Evolutionary conservation across 2,888 invertebrate genomes (phyloP).

Genomic region (Itoplectis maculator): DNA sequence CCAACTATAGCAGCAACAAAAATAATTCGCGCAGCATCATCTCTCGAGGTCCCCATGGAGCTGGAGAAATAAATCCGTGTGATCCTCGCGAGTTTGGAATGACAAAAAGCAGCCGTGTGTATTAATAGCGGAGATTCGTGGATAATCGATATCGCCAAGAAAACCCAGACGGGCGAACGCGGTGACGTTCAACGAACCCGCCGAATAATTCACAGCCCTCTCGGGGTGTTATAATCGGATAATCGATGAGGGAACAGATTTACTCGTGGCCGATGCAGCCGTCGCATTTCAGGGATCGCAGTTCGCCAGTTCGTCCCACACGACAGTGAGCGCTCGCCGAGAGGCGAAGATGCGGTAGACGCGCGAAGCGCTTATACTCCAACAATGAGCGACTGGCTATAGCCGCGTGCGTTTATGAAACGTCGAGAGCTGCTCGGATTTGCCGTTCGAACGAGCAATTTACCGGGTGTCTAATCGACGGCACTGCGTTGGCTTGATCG

Average conservation of each 20-base stretch:
- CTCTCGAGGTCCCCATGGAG: too few species aligned
- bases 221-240: conserved; percentile 26
- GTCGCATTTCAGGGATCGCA: not conserved
- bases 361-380: not conserved
- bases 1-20: too few species aligned
- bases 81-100: too few species aligned
- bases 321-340: not conserved
- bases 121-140: not conserved
- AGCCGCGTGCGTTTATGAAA: too few species aligned
- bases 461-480: too few species aligned
- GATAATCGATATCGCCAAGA: conserved; percentile 18
- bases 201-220: conserved; percentile 42
- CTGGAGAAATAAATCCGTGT: too few species aligned
- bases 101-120: not conserved
- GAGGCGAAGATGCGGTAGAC: not conserved
- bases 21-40: too few species aligned
- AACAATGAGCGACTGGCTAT: too few species aligned
- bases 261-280: not conserved
- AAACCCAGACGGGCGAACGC: conserved; percentile 25
- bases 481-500: too few species aligned
- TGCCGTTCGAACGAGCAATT: too few species aligned
- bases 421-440: too few species aligned
- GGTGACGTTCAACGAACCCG: conserved; percentile 23
- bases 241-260: conserved; percentile 30
- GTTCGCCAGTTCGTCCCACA: not conserved